Evolutionary conservation across 1,140 invertebrate species (phyloP).

Genomic region (Pygmarrhopalites habei): DNA sequence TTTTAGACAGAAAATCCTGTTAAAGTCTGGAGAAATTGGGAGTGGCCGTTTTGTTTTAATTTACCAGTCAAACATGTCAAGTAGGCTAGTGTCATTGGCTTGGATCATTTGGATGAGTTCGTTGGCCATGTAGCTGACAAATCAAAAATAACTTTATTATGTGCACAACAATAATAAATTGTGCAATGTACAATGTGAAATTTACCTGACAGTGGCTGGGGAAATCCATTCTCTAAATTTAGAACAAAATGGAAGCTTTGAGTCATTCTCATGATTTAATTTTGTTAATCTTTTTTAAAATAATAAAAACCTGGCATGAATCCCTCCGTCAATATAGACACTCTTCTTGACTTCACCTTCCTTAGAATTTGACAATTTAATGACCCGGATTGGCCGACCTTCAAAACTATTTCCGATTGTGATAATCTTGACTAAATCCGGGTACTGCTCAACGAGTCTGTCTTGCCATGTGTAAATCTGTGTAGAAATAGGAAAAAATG

Average conservation of each 20-base stretch:
- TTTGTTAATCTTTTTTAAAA: too few relatives aligned
- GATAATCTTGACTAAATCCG: constrained; percentile 48
- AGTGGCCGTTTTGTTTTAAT: too few relatives aligned
- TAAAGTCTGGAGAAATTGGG: too few relatives aligned
- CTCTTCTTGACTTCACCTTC: constrained; percentile 8
- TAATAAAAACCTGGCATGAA: too few relatives aligned
- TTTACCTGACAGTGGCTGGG: too few relatives aligned
- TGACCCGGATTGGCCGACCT: constrained; percentile 53
- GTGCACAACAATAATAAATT: too few relatives aligned
- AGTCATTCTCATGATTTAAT: too few relatives aligned
- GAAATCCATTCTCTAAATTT: constrained; percentile 64
- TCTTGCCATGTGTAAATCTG: constrained; percentile 50
- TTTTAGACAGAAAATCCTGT: too few relatives aligned
- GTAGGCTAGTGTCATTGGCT: background rate
- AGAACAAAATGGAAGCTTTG: too few relatives aligned
- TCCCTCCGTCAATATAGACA: constrained; percentile 35
- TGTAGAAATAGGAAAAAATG: too few relatives aligned
- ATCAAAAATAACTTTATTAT: too few relatives aligned
- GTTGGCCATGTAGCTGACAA: constrained; percentile 49
- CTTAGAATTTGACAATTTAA: constrained; percentile 47
- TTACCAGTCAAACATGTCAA: constrained; percentile 47
- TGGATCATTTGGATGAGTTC: constrained; percentile 41
- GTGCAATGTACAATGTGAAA: too few relatives aligned
- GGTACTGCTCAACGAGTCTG: constrained; percentile 46
- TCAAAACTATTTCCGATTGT: constrained; percentile 53